phyloP scores from a whole-genome alignment of 2,888 invertebrate species.

The Adineta ricciae region DNA sequence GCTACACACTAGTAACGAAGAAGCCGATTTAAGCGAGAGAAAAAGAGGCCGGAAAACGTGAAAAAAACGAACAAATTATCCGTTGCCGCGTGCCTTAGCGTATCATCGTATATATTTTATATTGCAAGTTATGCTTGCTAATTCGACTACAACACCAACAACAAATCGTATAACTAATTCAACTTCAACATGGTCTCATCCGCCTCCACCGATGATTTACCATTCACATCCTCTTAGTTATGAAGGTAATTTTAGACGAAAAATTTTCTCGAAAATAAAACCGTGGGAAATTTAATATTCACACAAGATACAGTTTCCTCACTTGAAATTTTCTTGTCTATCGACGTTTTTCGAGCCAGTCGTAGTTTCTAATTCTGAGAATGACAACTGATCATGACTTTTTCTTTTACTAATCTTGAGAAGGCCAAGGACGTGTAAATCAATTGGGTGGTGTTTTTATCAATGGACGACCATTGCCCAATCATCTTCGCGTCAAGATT shows the following conservation, averaged over 20 bases:
- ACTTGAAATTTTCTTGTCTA: no score
- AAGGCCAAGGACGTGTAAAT: slow-evolving; percentile 33
- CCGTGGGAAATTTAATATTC: no score
- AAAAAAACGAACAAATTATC: slow-evolving; percentile 1
- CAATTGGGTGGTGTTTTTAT: slow-evolving; percentile 34
- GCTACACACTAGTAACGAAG: neutral
- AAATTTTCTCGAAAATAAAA: neutral
- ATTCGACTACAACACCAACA: neutral
- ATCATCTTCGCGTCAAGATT: slow-evolving; percentile 27
- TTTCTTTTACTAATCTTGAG: neutral
- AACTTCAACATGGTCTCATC: neutral
- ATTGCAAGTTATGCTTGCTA: neutral
- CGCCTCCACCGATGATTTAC: neutral
- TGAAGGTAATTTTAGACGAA: neutral
- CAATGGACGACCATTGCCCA: slow-evolving; percentile 33
- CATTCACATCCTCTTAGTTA: neutral
- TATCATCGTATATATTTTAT: neutral
- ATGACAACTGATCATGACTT: neutral
- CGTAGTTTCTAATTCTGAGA: neutral
- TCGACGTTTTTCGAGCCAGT: no score
- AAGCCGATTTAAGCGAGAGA: slow-evolving; percentile 3
- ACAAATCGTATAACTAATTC: neutral
- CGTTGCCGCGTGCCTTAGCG: neutral
- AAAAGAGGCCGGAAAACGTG: neutral
- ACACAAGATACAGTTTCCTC: no score